Evolutionary conservation across 2,797 vertebrate species (phyloP), one percentile per base, ranked within the genome.

Genomic region (Mormyrops boulengeri): DNA sequence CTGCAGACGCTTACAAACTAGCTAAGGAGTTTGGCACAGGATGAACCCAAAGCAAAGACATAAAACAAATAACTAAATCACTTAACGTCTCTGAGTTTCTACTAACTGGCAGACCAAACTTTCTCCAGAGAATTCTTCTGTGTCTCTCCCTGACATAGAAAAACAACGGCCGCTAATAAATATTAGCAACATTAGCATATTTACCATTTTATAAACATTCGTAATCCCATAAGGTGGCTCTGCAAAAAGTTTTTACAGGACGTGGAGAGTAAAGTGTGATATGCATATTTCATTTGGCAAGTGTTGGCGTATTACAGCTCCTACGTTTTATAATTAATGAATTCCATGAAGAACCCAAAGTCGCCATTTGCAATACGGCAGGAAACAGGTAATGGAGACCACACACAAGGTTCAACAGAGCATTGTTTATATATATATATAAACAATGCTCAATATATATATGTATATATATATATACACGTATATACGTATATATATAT

Each of bases 121-220:
- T 80, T 44, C 73, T 19, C 6, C 38, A 41, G 73, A 3, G 73
- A 34, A n/a, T 44, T 44, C 38, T n/a, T 44, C 19, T 0, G 7
- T 9, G 73, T 44, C 19, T 80, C 26, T 44, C 73, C 73, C 41
- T 41, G 73, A n/a, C 38, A 80, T 44, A 44, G 7, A 44, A n/a
- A 80, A 80, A 80, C 73, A 80, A 80, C 0, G 38, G 4, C 38
- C 7, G 73, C 17, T 41, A 44, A 80, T 44, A 80, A 80, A 80
- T 80, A 80, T 80, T 80, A 80, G 73, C 73, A 19, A 80, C 73
- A 41, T 44, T 80, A 80, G 34, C 17, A 80, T 80, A 80, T 80
- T 80, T 44, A 44, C 38, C 73, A 44, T 44, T 19, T n/a, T 80
- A 80, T 38, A 44, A 80, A 80, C 73, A 44, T n/a, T 44, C 17